These are phyloP conservation scores for Gobio gobio DNA, from an alignment of 2,113 vertebrate species.

Conservation along the genomic window DNA sequence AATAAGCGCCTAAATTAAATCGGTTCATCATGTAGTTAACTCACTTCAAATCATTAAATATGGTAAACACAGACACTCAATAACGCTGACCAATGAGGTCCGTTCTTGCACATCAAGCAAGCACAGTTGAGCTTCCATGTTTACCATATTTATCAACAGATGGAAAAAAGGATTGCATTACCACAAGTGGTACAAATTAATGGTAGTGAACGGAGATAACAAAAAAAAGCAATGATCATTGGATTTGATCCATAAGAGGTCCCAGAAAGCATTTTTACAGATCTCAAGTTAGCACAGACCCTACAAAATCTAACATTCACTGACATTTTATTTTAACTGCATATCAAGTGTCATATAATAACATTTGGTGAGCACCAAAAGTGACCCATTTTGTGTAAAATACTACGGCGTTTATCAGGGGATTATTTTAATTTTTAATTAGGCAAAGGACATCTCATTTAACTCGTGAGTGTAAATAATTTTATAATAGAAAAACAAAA, in stretches of 20 bases:
- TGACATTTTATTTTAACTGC: neutral
- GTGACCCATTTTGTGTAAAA: neutral
- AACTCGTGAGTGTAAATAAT: neutral
- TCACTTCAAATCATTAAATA: neutral
- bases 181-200: too few species aligned
- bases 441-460: neutral
- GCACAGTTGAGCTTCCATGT: neutral
- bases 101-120: neutral
- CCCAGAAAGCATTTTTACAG: too few species aligned
- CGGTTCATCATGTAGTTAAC: too few species aligned
- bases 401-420: neutral
- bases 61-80: neutral
- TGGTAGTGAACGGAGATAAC: neutral
- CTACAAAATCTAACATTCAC: too few species aligned
- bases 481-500: neutral
- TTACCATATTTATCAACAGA: neutral
- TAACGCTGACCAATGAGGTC: neutral
- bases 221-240: neutral
- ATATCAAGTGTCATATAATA: neutral
- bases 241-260: neutral
- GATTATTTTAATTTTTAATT: too few species aligned
- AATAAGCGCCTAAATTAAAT: too few species aligned
- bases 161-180: neutral
- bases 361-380: neutral
- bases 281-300: too few species aligned